Conservation (phyloP, 1,140 invertebrate genomes). For the Scaptomyza hsui region DNA sequence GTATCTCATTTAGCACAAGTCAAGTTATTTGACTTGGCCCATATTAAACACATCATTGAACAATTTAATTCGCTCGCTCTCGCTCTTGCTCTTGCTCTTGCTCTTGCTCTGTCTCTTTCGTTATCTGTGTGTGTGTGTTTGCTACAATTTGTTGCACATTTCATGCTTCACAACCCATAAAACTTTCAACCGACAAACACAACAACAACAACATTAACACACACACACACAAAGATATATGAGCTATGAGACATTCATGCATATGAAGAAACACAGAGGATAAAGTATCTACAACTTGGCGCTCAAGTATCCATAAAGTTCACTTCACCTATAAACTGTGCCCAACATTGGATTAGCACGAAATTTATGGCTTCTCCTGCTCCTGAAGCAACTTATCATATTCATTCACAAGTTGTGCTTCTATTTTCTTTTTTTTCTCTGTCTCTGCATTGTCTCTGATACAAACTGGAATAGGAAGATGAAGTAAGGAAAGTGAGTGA, state of each 20-base stretch:
- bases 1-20: conserved; percentile 7
- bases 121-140: background rate
- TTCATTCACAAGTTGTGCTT: conserved; percentile 68
- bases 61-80: background rate
- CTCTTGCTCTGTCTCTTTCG: too few relatives aligned
- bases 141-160: conserved; percentile 73
- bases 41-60: conserved; percentile 31
- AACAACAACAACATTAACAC: background rate
- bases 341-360: conserved; percentile 71
- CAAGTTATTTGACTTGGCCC: conserved; percentile 14
- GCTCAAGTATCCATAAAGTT: conserved; percentile 78
- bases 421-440: conserved; percentile 6
- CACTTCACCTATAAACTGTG: conserved; percentile 73
- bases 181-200: conserved; percentile 50
- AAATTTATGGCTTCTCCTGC: conserved; percentile 64
- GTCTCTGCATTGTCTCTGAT: conserved; percentile 16
- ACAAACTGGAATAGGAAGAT: background rate
- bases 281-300: conserved; percentile 48
- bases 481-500: background rate
- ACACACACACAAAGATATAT: conserved; percentile 4
- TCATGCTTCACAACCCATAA: conserved; percentile 73
- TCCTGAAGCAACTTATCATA: conserved; percentile 70
- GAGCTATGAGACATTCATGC: conserved; percentile 32
- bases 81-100: background rate
- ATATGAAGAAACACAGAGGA: conserved; percentile 25